Conservation (phyloP, 2,888 invertebrate genomes). For the Drosophila affinis region DNA sequence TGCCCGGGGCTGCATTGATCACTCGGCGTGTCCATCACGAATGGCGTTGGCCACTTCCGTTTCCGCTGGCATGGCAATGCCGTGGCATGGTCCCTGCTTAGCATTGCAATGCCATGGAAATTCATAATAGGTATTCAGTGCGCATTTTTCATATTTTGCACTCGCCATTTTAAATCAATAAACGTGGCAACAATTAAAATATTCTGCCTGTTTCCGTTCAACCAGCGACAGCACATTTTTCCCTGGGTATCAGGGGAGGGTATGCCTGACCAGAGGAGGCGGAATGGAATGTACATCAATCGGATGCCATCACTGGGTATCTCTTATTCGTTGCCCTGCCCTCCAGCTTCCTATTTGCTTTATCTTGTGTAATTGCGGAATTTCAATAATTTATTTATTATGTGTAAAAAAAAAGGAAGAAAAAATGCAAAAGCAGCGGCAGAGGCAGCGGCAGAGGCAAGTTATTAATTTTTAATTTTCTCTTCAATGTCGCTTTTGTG, state of each 20-base stretch:
- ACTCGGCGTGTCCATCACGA: constrained; percentile 43
- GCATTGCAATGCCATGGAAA: constrained; percentile 46
- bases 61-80: constrained; percentile 55
- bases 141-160: constrained; percentile 22
- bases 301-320: not conserved
- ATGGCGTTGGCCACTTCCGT: constrained; percentile 78
- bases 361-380: constrained; percentile 62
- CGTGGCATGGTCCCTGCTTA: constrained; percentile 51
- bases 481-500: constrained; percentile 40
- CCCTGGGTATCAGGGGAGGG: not conserved
- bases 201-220: constrained; percentile 65
- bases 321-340: not conserved
- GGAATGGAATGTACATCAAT: too few relatives aligned
- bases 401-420: constrained; percentile 62
- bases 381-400: constrained; percentile 78
- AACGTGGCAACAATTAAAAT: constrained; percentile 76
- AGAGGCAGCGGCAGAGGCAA: constrained; percentile 22
- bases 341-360: constrained; percentile 7
- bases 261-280: not conserved
- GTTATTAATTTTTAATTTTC: constrained; percentile 56
- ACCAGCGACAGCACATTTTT: constrained; percentile 26
- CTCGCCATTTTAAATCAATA: constrained; percentile 59
- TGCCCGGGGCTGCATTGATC: constrained; percentile 18
- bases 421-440: too few relatives aligned
- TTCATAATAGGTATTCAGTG: constrained; percentile 43